These are phyloP conservation scores for Latrodectus elegans DNA, from an alignment of 2,888 invertebrate genomes.

Conservation along the genomic window DNA sequence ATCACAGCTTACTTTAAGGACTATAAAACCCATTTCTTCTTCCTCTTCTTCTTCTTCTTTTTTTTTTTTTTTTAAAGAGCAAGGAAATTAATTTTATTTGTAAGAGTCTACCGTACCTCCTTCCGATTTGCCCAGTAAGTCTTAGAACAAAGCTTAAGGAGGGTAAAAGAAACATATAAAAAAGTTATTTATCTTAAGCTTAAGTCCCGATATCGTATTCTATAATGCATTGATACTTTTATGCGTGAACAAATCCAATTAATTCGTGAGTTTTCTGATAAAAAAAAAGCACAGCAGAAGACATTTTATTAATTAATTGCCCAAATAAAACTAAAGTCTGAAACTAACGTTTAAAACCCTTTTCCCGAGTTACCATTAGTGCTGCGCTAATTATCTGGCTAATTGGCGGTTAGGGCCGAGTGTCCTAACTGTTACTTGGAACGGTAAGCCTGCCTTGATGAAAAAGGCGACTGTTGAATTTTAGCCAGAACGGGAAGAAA, in stretches of 20 bases:
- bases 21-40: too few species aligned
- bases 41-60: too few species aligned
- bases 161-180: too few species aligned
- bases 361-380: conserved; percentile 28
- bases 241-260: conserved; percentile 48
- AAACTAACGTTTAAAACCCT: conserved; percentile 38
- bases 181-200: neutral
- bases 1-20: too few species aligned
- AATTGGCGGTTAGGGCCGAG: conserved; percentile 55
- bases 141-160: too few species aligned
- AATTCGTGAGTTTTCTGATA: conserved; percentile 10
- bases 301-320: conserved; percentile 54
- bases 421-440: conserved; percentile 25
- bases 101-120: too few species aligned
- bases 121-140: too few species aligned
- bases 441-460: conserved; percentile 6
- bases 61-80: too few species aligned
- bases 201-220: neutral
- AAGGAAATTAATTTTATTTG: too few species aligned
- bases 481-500: neutral
- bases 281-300: conserved; percentile 16
- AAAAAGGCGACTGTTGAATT: conserved; percentile 18
- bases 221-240: conserved; percentile 19
- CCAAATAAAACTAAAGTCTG: conserved; percentile 47
- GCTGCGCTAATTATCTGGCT: conserved; percentile 38